phyloP scores from a whole-genome alignment of 2,113 vertebrate species.

The Camelus bactrianus region DNA sequence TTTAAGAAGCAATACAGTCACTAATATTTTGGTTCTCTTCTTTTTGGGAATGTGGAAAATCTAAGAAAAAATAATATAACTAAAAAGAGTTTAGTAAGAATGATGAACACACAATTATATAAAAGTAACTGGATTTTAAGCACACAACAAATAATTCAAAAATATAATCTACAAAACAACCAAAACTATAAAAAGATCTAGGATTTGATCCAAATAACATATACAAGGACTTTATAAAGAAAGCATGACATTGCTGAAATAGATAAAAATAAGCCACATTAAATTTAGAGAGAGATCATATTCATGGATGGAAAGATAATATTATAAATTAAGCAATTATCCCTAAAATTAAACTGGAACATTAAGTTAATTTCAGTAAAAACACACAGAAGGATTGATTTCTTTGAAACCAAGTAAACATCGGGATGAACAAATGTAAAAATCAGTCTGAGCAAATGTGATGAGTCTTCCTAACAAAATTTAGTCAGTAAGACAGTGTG shows the following conservation, averaged over 20 bases:
- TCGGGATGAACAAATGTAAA: constrained; percentile 7
- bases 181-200: not conserved
- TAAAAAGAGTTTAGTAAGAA: not conserved
- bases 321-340: not conserved
- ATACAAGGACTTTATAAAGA: not conserved
- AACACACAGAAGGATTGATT: not conserved
- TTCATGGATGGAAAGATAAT: not conserved
- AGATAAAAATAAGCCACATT: not conserved
- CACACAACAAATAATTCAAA: not conserved
- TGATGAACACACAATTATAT: not conserved
- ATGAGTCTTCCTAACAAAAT: not conserved
- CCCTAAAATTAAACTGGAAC: not conserved
- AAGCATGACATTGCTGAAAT: not conserved
- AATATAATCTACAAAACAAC: not conserved
- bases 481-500: not conserved
- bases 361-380: constrained; percentile 38
- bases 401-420: constrained; percentile 21
- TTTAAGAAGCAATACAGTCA: not conserved
- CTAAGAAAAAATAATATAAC: not conserved
- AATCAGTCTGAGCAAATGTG: not conserved
- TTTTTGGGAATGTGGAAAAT: not conserved
- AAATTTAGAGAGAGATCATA: not conserved
- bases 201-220: not conserved
- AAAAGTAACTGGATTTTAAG: not conserved
- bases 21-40: not conserved